Conservation (phyloP, 2,888 invertebrate genomes). For the Gnatocerus cornutus region DNA sequence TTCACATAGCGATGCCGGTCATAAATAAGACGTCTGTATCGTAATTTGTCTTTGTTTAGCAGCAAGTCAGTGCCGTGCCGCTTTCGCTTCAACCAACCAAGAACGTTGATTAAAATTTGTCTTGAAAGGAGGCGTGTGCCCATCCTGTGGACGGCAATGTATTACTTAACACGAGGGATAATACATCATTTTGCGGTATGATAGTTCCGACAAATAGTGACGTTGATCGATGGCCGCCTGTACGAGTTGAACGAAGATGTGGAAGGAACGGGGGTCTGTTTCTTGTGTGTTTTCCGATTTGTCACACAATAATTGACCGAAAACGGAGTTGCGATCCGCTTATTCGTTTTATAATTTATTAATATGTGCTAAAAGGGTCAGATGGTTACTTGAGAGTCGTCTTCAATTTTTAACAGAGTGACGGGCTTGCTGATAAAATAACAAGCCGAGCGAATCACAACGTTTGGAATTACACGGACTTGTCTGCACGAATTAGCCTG, state of each 20-base stretch:
- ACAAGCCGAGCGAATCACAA: background rate
- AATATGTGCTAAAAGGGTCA: slow-evolving; percentile 29
- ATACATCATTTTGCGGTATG: slow-evolving; percentile 49
- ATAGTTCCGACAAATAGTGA: slow-evolving; percentile 49
- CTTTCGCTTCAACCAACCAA: background rate
- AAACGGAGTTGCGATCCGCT: background rate
- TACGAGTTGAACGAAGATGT: slow-evolving; percentile 26
- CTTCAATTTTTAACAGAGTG: slow-evolving; percentile 26
- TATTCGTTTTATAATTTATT: slow-evolving; percentile 24
- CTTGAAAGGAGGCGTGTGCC: slow-evolving; percentile 40
- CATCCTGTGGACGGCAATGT: slow-evolving; percentile 36
- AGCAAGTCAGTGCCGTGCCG: background rate
- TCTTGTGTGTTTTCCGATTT: slow-evolving; percentile 38
- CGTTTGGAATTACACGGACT: slow-evolving; percentile 4
- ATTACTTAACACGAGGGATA: slow-evolving; percentile 42
- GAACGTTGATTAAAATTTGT: slow-evolving; percentile 36
- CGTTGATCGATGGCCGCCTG: slow-evolving; percentile 44
- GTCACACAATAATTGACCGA: slow-evolving; percentile 40
- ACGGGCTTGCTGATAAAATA: slow-evolving; percentile 12
- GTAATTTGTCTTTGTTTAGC: slow-evolving; percentile 1
- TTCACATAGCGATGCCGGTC: no score
- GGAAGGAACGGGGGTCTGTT: slow-evolving; percentile 22
- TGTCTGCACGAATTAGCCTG: slow-evolving; percentile 9
- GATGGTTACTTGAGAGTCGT: slow-evolving; percentile 20
- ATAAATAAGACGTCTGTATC: background rate